Base-by-base conservation (phyloP, 1,140 invertebrate genomes). In the Andrena cerasifolii region DNA sequence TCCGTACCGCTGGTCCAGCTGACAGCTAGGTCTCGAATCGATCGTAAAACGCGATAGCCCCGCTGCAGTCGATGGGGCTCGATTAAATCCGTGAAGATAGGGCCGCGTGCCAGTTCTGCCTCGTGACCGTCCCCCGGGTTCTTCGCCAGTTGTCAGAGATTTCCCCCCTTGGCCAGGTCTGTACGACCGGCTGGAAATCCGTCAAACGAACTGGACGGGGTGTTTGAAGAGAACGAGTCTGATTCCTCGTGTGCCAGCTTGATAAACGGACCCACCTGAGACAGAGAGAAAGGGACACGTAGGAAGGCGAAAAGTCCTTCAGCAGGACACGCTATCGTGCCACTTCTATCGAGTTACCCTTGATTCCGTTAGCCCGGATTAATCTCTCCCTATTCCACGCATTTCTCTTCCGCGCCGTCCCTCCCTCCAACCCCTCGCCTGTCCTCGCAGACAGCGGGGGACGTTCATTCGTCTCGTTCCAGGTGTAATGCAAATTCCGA, bases 401-500 rank as follows among this genome's bases (percentile, higher is more conserved):
- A 1, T 14, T 31, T 36, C 16, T 43, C 18, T 5, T 26, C 21
- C 59, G 3, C 21, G 21, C 21, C 18, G 8, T 54, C 54, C 28
- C 45, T 51, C 36, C 26, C 58, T 45, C 26, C 36, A 7, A 21
- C 16, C 43, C 12, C 14, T 61, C 21, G 43, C 16, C 16, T 31
- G 18, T 70, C 43, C 24, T 7, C 14, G 45, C n/a, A 61, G 53
- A 67, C 21, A 43, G 2, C 51, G 14, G 33, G 43, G n/a, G 10
- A 65, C 67, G 59, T 67, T 74, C 71, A n/a, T 63, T 49, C 68
- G 33, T 74, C 59, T 78, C 26, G 56, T 21, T 14, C 33, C 14
- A 33, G 62, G 78, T 67, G 73, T 51, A 76, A 85, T 88, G 86
- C 78, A 90, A 90, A 90, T 89, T 88, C 85, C 73, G 87, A 82